Conservation (phyloP, 2,113 vertebrate species). For the Laticauda laticaudata region DNA sequence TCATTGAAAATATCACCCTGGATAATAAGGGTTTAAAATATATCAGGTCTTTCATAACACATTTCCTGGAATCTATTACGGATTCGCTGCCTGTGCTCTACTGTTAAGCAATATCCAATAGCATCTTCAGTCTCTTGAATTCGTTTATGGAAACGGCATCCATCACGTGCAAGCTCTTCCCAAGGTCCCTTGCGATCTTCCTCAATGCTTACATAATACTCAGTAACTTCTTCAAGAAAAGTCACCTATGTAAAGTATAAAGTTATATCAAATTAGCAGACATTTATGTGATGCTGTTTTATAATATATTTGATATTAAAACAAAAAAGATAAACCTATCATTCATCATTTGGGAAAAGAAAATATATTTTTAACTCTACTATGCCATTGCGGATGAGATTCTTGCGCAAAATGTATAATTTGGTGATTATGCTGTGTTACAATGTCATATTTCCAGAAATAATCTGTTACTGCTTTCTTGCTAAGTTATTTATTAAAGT, state of each 20-base stretch:
- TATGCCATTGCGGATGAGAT: neutral
- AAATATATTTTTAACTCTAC: neutral
- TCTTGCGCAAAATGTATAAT: neutral
- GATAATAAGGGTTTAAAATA: slow-evolving; percentile 46
- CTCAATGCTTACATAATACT: slow-evolving; percentile 84
- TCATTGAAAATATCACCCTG: neutral
- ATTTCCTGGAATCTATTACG: slow-evolving; percentile 61
- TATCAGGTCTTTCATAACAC: slow-evolving; percentile 15
- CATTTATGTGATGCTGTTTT: neutral
- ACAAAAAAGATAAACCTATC: neutral
- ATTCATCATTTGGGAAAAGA: neutral
- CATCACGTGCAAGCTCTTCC: slow-evolving; percentile 91
- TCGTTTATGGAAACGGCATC: slow-evolving; percentile 85
- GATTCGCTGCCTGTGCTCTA: slow-evolving; percentile 75
- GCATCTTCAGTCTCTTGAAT: slow-evolving; percentile 86
- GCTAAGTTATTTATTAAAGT: neutral
- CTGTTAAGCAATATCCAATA: slow-evolving; percentile 82
- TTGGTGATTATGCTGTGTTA: neutral
- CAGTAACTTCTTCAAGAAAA: slow-evolving; percentile 85
- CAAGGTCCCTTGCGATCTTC: slow-evolving; percentile 91
- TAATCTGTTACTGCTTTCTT: neutral
- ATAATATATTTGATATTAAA: neutral
- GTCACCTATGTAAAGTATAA: slow-evolving; percentile 76
- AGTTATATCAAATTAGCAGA: neutral
- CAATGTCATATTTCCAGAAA: neutral